Evolutionary conservation across 1,140 invertebrate species (phyloP).

Genomic region (Drosophila santomea): DNA sequence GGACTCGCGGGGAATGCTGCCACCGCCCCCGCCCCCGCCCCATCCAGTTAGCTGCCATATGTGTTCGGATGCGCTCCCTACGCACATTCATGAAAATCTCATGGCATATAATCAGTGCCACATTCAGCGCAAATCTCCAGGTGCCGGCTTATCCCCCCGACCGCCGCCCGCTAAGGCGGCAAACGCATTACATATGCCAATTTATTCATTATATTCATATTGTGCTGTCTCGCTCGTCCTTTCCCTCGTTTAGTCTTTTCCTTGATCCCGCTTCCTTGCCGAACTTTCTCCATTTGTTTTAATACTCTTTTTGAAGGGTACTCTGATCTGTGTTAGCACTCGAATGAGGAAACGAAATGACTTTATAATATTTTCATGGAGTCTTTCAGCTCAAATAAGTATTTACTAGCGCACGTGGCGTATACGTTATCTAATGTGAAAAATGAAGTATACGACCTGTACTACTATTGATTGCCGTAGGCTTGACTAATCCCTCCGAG

Average conservation of each 20-base stretch:
- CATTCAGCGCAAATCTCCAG: constrained; percentile 74
- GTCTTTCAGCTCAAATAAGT: neutral
- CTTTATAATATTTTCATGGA: too few species aligned
- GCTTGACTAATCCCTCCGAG: too few species aligned
- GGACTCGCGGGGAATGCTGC: constrained; percentile 2
- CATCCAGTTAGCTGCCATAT: constrained; percentile 4
- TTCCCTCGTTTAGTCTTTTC: constrained; percentile 24
- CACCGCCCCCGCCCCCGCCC: too few species aligned
- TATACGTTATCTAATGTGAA: neutral
- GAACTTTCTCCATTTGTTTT: constrained; percentile 67
- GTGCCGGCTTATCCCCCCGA: constrained; percentile 26
- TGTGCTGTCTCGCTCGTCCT: constrained; percentile 36
- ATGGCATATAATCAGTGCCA: constrained; percentile 76
- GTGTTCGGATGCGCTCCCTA: constrained; percentile 5
- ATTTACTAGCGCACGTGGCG: neutral
- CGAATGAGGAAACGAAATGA: neutral
- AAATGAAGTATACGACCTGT: neutral
- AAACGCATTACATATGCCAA: constrained; percentile 80
- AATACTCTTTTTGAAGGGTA: constrained; percentile 21
- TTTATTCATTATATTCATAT: constrained; percentile 83
- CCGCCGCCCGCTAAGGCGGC: constrained; percentile 16
- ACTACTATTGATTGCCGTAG: too few species aligned
- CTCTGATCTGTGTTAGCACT: neutral
- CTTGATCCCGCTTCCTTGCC: constrained; percentile 7
- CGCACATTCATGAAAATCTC: constrained; percentile 66